Conservation (phyloP, 2,888 invertebrate genomes). For the Eretmocerus hayati region DNA sequence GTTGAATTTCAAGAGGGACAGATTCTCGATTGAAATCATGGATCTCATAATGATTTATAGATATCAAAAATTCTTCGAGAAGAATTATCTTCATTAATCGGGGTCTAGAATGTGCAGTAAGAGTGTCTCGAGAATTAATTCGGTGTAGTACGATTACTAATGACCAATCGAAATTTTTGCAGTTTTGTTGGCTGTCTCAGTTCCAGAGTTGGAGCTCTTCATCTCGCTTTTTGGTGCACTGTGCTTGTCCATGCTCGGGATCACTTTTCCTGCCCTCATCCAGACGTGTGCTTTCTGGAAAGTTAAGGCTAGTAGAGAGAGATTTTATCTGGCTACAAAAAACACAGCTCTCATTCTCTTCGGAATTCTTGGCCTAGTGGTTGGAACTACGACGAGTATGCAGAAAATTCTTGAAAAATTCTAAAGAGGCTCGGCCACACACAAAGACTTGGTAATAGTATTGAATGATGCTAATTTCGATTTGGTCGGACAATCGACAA, state of each 20-base stretch:
- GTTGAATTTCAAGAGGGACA: too few species aligned
- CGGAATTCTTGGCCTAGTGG: constrained; percentile 60
- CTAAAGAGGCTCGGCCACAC: neutral
- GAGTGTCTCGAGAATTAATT: too few species aligned
- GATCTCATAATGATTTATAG: too few species aligned
- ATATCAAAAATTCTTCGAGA: too few species aligned
- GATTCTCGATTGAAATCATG: too few species aligned
- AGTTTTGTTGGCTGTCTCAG: constrained; percentile 78
- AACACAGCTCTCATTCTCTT: constrained; percentile 59
- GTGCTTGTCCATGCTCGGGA: constrained; percentile 78
- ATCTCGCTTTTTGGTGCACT: constrained; percentile 81
- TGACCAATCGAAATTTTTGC: constrained; percentile 33
- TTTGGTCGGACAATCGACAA: too few species aligned
- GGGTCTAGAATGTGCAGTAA: too few species aligned
- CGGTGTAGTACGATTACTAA: too few species aligned
- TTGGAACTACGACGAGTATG: constrained; percentile 65
- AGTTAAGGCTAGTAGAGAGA: constrained; percentile 52
- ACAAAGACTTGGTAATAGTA: too few species aligned
- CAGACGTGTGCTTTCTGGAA: constrained; percentile 79
- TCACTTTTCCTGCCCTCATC: constrained; percentile 85
- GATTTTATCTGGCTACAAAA: constrained; percentile 55
- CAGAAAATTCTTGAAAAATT: constrained; percentile 48
- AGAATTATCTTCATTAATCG: too few species aligned
- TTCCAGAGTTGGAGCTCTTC: constrained; percentile 69
- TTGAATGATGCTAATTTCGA: too few species aligned